Evolutionary conservation across 2,888 invertebrate species (phyloP).

Genomic region (Aplocera efformata): DNA sequence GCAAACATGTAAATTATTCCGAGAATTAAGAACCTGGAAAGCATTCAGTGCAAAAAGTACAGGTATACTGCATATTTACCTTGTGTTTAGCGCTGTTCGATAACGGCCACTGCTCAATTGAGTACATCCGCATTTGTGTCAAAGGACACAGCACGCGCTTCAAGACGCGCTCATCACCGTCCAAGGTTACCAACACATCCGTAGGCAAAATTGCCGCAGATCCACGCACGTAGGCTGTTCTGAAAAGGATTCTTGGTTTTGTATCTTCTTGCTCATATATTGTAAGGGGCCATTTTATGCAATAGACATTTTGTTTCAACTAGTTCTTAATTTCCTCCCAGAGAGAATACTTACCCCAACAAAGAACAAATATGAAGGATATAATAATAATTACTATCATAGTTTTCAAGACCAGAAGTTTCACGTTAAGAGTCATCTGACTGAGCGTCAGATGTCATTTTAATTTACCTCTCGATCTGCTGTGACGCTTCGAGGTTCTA

Average conservation of each 20-base stretch:
- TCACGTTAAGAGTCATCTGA: neutral
- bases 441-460: neutral
- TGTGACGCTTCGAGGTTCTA: neutral
- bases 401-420: conserved; percentile 4
- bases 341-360: neutral
- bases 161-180: conserved; percentile 67
- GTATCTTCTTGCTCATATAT: conserved; percentile 18
- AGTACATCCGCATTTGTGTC: conserved; percentile 76
- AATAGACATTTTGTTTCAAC: neutral
- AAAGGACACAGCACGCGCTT: conserved; percentile 73
- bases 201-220: conserved; percentile 47
- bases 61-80: conserved; percentile 40
- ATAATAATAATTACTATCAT: conserved; percentile 1
- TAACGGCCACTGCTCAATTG: conserved; percentile 71
- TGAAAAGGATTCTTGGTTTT: conserved; percentile 34
- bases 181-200: conserved; percentile 69
- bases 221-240: conserved; percentile 42
- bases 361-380: conserved; percentile 1
- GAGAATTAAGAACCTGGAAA: too few relatives aligned
- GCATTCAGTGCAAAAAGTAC: conserved; percentile 21
- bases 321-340: neutral
- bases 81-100: conserved; percentile 76
- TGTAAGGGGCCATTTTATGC: conserved; percentile 2
- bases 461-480: conserved; percentile 5
- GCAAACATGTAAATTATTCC: too few relatives aligned